Evolutionary conservation across 2,888 invertebrate species (phyloP).

Genomic region (Agriopis marginaria): DNA sequence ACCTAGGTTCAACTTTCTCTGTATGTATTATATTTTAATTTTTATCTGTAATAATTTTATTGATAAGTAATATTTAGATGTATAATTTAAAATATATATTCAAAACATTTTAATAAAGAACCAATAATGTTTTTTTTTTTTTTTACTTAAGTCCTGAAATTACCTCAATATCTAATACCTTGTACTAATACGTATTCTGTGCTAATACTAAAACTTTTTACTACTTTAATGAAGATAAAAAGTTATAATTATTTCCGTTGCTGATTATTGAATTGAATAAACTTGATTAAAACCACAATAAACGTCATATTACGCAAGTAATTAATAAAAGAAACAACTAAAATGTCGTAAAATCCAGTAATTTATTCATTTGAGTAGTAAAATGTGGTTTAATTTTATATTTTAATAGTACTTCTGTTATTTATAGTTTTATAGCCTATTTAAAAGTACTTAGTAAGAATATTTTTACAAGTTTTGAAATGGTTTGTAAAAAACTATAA

Average conservation of each 20-base stretch:
- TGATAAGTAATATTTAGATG: too few relatives aligned
- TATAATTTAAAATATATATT: too few relatives aligned
- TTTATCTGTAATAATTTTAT: too few relatives aligned
- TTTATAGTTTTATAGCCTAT: slow-evolving; percentile 20
- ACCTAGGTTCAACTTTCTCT: too few relatives aligned
- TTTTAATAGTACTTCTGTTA: slow-evolving; percentile 9
- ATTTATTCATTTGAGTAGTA: slow-evolving; percentile 19
- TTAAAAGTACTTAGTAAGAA: neutral
- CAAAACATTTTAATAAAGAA: too few relatives aligned
- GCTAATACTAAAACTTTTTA: too few relatives aligned
- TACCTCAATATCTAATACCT: neutral
- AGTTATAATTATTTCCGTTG: neutral
- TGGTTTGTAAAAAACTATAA: neutral
- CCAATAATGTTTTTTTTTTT: too few relatives aligned
- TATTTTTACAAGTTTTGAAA: slow-evolving; percentile 10
- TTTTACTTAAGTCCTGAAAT: too few relatives aligned
- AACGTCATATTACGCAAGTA: slow-evolving; percentile 13
- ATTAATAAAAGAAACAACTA: slow-evolving; percentile 13
- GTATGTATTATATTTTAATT: too few relatives aligned
- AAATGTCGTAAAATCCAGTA: slow-evolving; percentile 22
- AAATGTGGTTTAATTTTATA: slow-evolving; percentile 13
- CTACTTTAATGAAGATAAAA: neutral
- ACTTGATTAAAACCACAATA: slow-evolving; percentile 3
- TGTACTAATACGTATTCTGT: too few relatives aligned
- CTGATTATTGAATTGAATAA: slow-evolving; percentile 9